A percentile compares a stretch with the other conserved stretches of the same genome.
These are phyloP conservation scores for Solenopsis fugax DNA, from an alignment of 1,140 invertebrate genomes.

Conservation along the genomic window DNA sequence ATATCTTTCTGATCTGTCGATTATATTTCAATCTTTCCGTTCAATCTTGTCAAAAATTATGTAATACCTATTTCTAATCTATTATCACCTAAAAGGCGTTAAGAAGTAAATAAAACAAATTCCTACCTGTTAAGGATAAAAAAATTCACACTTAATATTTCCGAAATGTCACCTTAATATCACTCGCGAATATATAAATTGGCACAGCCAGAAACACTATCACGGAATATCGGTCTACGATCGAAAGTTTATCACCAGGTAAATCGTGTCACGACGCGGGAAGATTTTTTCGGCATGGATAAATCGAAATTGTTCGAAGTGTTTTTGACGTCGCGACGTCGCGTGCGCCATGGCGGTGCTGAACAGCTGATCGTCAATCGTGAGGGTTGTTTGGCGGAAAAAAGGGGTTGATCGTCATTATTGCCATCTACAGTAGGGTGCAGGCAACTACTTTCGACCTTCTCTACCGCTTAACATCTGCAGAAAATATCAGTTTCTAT, in stretches of 20 bases:
- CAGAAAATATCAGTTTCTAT: slow-evolving; percentile 30
- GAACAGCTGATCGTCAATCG: slow-evolving; percentile 71
- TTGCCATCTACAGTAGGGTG: slow-evolving; percentile 54
- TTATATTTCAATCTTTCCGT: neutral
- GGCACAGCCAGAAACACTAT: slow-evolving; percentile 35
- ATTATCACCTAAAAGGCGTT: neutral
- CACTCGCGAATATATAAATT: slow-evolving; percentile 38
- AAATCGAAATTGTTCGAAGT: slow-evolving; percentile 56
- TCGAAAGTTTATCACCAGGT: slow-evolving; percentile 45
- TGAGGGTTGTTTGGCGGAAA: slow-evolving; percentile 51
- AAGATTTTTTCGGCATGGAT: slow-evolving; percentile 52
- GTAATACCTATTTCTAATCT: neutral
- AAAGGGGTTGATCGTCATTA: neutral
- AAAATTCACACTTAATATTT: neutral
- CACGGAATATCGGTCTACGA: slow-evolving; percentile 37
- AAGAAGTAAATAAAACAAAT: slow-evolving; percentile 17
- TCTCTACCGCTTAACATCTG: neutral
- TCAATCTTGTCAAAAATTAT: slow-evolving; percentile 18
- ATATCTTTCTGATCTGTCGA: neutral
- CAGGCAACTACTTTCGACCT: neutral
- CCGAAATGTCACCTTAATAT: slow-evolving; percentile 55
- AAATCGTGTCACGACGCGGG: slow-evolving; percentile 33
- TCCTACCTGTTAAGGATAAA: neutral
- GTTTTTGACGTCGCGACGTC: slow-evolving; percentile 67
- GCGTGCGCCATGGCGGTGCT: slow-evolving; percentile 74